Base-by-base conservation (phyloP, 1,140 invertebrate species). In the Pogonomyrmex barbatus region DNA sequence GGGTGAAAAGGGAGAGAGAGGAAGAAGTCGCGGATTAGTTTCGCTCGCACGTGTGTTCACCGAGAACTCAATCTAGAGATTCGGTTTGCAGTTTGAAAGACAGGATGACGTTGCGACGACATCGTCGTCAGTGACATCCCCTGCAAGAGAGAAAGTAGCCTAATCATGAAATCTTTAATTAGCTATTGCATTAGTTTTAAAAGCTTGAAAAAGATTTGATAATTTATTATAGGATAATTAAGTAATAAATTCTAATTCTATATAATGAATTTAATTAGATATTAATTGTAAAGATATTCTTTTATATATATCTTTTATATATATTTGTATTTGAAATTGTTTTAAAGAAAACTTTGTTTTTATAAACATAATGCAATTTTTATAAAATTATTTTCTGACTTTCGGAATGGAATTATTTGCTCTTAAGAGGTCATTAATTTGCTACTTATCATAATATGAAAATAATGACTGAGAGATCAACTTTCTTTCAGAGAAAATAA, bases 11-110 rank as follows among this genome's bases (percentile, higher is more conserved):
- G 79, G 73, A 47, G n/a, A 56, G 52, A n/a, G 60, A 24, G 47
- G 50, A 70, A 67, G 85, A 81, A 70, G 84, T 77, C 71, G 87
- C 76, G 87, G 91, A 92, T 92, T 92, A 92, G 90, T 92, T 92
- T 81, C 82, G 88, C 86, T 85, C 87, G 91, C 85, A 90, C 87
- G 91, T 91, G 89, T 92, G 89, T 92, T 91, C 89, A 86, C 88
- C 50, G 77, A 42, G 91, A 92, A 93, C 92, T 93, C 92, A 91
- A 92, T 92, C 92, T 92, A 89, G 89, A 92, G 88, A 92, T 92
- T 92, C 88, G 91, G 91, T 92, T 91, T 91, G 92, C 87, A 92
- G 89, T 90, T 92, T 86, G 89, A 62, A 63, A 82, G 75, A 73
- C 68, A 52, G 81, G 76, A 77, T 67, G 87, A 70, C 81, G 82